Evolutionary conservation across 64 coral and sea anemone species (phyloP).

Genomic region (Platygyra sinensis): DNA sequence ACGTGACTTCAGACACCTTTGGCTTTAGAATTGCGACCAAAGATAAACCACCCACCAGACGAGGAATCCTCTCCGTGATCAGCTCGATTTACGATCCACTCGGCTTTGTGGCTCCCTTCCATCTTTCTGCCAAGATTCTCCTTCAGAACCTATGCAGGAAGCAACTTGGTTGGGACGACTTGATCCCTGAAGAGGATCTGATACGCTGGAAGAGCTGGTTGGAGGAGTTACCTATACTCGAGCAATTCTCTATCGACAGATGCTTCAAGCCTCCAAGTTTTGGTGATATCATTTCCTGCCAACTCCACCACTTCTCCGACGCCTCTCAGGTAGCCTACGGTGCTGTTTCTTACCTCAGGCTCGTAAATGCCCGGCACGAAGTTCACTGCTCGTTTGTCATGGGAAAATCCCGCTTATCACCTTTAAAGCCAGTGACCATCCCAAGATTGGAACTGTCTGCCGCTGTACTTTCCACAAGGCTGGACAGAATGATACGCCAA

Average conservation of each 20-base stretch:
- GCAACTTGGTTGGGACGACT: conserved; percentile 44
- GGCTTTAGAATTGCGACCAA: conserved; percentile 52
- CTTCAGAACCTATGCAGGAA: conserved; percentile 41
- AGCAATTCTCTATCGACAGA: no score
- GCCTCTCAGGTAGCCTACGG: no score
- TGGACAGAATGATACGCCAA: conserved; percentile 21
- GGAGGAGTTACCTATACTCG: conserved; percentile 6
- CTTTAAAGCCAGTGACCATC: conserved; percentile 24
- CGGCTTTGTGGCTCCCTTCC: conserved; percentile 45
- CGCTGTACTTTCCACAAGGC: neutral
- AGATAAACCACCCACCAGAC: conserved; percentile 38
- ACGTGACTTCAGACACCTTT: conserved; percentile 40
- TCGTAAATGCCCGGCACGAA: no score
- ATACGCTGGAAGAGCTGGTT: conserved; percentile 49
- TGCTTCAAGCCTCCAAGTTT: no score
- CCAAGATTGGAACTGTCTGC: conserved; percentile 21
- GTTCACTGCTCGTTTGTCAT: neutral
- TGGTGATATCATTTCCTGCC: no score
- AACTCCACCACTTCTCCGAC: no score
- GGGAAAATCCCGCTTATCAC: conserved; percentile 11
- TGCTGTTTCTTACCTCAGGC: no score
- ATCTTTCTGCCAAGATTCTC: conserved; percentile 49
- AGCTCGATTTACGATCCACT: conserved; percentile 31
- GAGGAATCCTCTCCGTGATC: conserved; percentile 22
- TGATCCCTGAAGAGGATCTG: conserved; percentile 35